Evolutionary conservation across 2,113 vertebrate species (phyloP).

Genomic region (Menura novaehollandiae): DNA sequence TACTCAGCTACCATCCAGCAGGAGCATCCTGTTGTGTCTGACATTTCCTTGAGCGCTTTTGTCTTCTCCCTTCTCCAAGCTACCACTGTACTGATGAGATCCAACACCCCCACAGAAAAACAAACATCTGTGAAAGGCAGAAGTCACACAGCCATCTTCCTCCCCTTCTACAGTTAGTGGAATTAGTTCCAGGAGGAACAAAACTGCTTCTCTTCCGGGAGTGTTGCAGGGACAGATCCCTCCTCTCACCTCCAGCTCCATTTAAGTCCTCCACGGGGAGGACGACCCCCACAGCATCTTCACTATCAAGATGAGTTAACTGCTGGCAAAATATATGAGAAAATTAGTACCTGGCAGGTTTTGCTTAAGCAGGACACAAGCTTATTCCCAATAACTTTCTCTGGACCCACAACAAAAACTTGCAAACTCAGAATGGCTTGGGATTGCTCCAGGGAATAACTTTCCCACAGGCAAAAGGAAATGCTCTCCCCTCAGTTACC

Average conservation of each 20-base stretch:
- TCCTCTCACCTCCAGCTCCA: background rate
- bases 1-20: conserved; percentile 2
- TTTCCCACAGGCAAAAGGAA: conserved; percentile 33
- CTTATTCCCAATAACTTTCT: background rate
- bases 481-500: background rate
- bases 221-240: background rate
- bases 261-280: background rate
- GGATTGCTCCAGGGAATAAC: background rate
- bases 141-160: background rate
- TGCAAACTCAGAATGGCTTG: background rate
- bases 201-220: background rate
- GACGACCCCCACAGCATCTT: background rate
- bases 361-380: background rate
- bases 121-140: background rate
- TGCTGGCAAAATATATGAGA: background rate
- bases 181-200: background rate
- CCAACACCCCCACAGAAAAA: background rate
- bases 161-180: background rate
- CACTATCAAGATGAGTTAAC: background rate
- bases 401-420: background rate
- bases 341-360: background rate
- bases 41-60: conserved; percentile 19
- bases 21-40: background rate
- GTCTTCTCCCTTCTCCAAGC: background rate
- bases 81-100: background rate